These are phyloP conservation scores for Carapus acus DNA, from an alignment of 2,797 vertebrate genomes.

Conservation along the genomic window DNA sequence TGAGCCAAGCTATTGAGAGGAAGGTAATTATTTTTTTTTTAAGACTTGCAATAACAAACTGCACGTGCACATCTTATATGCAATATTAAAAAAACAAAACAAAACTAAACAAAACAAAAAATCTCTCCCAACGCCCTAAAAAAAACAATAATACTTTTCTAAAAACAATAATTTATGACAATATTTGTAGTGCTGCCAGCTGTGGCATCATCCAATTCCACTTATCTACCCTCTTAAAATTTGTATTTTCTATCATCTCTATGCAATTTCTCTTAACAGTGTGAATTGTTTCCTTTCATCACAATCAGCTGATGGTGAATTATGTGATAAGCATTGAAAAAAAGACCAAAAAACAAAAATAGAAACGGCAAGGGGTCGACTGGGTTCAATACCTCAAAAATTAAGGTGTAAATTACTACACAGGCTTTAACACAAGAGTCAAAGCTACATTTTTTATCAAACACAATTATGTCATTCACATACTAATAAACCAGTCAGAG, in stretches of 20 bases:
- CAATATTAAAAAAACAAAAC: constrained; percentile 42
- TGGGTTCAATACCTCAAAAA: constrained; percentile 6
- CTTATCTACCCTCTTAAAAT: constrained; percentile 18
- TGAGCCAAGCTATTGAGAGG: constrained; percentile 45
- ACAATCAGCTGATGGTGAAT: constrained; percentile 32
- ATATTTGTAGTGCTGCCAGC: constrained; percentile 30
- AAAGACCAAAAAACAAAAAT: constrained; percentile 11
- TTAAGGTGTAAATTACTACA: not conserved
- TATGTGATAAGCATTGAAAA: constrained; percentile 28
- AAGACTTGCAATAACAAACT: constrained; percentile 46
- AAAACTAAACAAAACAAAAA: too few species aligned
- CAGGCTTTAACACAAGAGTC: constrained; percentile 20
- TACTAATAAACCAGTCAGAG: constrained; percentile 29
- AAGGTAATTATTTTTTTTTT: constrained; percentile 13
- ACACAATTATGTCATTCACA: constrained; percentile 42
- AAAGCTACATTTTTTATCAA: constrained; percentile 47
- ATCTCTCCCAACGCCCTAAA: too few species aligned
- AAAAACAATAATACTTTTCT: too few species aligned
- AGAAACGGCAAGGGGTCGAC: not conserved
- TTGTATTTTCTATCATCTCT: constrained; percentile 10
- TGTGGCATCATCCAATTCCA: constrained; percentile 53
- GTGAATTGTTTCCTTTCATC: constrained; percentile 28
- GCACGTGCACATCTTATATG: constrained; percentile 52
- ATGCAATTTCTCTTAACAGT: constrained; percentile 8
- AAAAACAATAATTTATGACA: constrained; percentile 41